phyloP scores from a whole-genome alignment of 2,888 invertebrate genomes.

The Cybosia mesomella region DNA sequence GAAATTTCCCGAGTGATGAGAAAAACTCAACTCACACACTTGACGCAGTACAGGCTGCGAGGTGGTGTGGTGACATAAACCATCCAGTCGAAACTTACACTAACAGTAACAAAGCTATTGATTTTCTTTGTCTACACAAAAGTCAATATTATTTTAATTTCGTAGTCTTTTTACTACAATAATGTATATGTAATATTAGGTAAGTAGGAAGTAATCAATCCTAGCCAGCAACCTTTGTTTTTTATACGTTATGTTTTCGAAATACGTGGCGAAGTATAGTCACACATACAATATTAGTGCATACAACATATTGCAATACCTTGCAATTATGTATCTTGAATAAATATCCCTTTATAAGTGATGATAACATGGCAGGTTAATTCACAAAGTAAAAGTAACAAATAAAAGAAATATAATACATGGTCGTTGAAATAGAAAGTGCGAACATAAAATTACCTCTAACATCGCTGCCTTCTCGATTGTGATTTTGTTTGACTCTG shows the following conservation, averaged over 20 bases:
- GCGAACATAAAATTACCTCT: constrained; percentile 33
- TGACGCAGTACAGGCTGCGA: too few species aligned
- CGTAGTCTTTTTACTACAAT: not conserved
- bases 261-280: constrained; percentile 20
- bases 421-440: constrained; percentile 31
- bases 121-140: constrained; percentile 4
- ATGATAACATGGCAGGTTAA: not conserved
- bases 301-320: not conserved
- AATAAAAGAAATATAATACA: not conserved
- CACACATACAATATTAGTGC: constrained; percentile 16
- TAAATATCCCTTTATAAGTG: not conserved
- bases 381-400: not conserved
- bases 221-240: not conserved
- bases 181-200: too few species aligned
- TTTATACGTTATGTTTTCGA: not conserved
- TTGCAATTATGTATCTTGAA: not conserved
- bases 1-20: too few species aligned
- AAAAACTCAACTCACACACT: too few species aligned
- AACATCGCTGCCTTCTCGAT: constrained; percentile 44
- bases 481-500: constrained; percentile 54
- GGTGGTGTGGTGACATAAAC: too few species aligned
- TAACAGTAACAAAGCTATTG: not conserved
- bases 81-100: not conserved
- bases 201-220: not conserved
- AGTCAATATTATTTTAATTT: not conserved